Evolutionary conservation across 2,113 vertebrate genomes (phyloP).

Genomic region (Butorides virescens): DNA sequence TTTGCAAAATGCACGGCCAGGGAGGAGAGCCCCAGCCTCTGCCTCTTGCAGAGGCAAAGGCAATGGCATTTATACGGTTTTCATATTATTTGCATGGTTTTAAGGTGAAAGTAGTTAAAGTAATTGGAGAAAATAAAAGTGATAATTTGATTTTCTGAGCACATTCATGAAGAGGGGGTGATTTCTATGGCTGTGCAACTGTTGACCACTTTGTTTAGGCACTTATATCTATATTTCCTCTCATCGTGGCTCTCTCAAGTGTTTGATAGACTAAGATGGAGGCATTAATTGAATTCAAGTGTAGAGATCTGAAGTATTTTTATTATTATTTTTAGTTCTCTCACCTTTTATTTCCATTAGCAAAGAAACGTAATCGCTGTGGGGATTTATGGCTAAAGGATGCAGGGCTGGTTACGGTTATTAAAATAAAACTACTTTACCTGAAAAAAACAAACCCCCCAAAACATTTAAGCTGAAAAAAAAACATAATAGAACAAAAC

Average conservation of each 20-base stretch:
- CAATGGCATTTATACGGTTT: not conserved
- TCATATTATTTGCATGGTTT: not conserved
- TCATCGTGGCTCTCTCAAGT: constrained; percentile 48
- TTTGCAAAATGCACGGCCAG: not conserved
- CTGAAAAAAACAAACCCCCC: not conserved
- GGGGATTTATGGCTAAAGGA: constrained; percentile 46
- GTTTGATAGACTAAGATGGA: constrained; percentile 53
- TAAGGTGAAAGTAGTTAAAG: not conserved
- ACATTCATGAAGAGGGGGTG: not conserved
- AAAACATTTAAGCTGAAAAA: not conserved
- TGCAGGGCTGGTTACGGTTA: not conserved
- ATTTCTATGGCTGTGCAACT: not conserved
- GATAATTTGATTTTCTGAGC: not conserved
- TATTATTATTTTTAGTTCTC: constrained; percentile 65
- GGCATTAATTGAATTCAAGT: constrained; percentile 67
- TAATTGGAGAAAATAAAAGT: not conserved
- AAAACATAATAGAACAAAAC: not conserved
- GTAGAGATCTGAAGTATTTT: constrained; percentile 60
- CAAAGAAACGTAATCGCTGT: not conserved
- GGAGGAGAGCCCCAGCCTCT: not conserved
- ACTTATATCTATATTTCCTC: constrained; percentile 44
- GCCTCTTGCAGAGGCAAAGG: not conserved
- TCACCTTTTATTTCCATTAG: constrained; percentile 68
- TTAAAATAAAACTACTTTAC: not conserved
- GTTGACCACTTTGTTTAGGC: constrained; percentile 51